Conservation (phyloP, 2,113 vertebrate species). For the Sapajus apella region DNA sequence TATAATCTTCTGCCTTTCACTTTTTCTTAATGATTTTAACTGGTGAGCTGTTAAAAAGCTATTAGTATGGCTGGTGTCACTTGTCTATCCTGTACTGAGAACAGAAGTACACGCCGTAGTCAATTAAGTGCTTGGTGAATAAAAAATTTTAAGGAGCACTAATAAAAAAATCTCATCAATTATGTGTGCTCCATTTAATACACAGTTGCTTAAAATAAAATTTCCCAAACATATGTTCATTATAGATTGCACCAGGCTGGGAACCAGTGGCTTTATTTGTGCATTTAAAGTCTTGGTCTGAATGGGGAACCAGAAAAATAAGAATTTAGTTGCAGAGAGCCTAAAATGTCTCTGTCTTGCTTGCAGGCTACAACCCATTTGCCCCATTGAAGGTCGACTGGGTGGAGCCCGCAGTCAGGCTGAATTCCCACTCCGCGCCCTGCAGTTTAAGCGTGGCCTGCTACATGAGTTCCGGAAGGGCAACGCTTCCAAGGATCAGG, state of each 20-base stretch:
- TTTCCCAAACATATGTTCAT: slow-evolving; percentile 44
- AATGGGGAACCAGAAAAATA: not conserved
- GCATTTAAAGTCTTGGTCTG: not conserved
- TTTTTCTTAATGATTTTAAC: slow-evolving; percentile 57
- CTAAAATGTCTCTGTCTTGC: slow-evolving; percentile 46
- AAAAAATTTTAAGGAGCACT: slow-evolving; percentile 66
- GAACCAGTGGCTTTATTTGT: slow-evolving; percentile 4
- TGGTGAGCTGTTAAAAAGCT: slow-evolving; percentile 52
- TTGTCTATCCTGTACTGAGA: slow-evolving; percentile 59
- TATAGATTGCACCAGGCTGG: not conserved
- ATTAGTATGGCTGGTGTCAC: slow-evolving; percentile 53
- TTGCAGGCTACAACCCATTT: slow-evolving; percentile 93
- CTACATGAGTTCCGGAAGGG: slow-evolving; percentile 92
- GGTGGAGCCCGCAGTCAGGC: slow-evolving; percentile 81
- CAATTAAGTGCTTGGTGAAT: slow-evolving; percentile 71
- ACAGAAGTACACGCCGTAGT: slow-evolving; percentile 44
- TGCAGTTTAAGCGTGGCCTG: slow-evolving; percentile 93
- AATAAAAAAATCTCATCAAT: slow-evolving; percentile 69
- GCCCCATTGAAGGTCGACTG: slow-evolving; percentile 90
- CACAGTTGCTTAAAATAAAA: slow-evolving; percentile 55
- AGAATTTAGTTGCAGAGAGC: not conserved
- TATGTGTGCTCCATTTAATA: slow-evolving; percentile 53
- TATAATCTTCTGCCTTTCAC: slow-evolving; percentile 19
- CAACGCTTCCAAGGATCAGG: slow-evolving; percentile 92
- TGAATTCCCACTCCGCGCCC: slow-evolving; percentile 89